Evolutionary conservation across 2,113 vertebrate genomes (phyloP).

Genomic region (Ibidorhyncha struthersii): DNA sequence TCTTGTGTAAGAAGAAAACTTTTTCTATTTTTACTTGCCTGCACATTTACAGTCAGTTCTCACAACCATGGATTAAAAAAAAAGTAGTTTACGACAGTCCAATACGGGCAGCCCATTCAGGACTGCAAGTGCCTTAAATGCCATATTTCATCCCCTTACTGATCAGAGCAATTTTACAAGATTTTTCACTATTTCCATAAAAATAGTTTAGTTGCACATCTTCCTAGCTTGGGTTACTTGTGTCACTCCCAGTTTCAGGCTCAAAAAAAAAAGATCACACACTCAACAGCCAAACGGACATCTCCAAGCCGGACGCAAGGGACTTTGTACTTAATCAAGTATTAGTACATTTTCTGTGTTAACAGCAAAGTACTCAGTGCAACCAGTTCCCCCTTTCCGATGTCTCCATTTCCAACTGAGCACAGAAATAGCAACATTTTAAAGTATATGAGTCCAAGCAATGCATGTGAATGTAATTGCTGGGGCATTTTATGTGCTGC

Average conservation of each 20-base stretch:
- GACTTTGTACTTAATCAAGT: not conserved
- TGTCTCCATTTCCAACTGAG: not conserved
- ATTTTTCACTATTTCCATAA: not conserved
- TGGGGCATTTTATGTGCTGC: constrained; percentile 35
- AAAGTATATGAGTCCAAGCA: not conserved
- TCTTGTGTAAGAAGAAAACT: not conserved
- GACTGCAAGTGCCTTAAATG: not conserved
- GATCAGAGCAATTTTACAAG: not conserved
- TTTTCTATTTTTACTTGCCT: not conserved
- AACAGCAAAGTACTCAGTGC: not conserved
- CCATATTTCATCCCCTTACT: not conserved
- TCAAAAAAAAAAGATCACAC: accelerated
- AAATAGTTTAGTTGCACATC: not conserved
- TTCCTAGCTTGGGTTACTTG: not conserved
- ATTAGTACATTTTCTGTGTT: not conserved
- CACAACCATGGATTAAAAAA: not conserved
- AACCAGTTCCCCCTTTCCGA: not conserved
- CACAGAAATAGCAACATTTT: constrained; percentile 2
- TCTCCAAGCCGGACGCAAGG: accelerated
- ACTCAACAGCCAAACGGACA: not conserved
- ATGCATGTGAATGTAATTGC: constrained; percentile 19
- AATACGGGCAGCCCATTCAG: not conserved
- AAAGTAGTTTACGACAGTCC: not conserved
- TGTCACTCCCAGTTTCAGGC: not conserved
- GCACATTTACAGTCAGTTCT: not conserved